Evolutionary conservation across 2,888 invertebrate species (phyloP).

Genomic region (Troides oblongomaculatus): DNA sequence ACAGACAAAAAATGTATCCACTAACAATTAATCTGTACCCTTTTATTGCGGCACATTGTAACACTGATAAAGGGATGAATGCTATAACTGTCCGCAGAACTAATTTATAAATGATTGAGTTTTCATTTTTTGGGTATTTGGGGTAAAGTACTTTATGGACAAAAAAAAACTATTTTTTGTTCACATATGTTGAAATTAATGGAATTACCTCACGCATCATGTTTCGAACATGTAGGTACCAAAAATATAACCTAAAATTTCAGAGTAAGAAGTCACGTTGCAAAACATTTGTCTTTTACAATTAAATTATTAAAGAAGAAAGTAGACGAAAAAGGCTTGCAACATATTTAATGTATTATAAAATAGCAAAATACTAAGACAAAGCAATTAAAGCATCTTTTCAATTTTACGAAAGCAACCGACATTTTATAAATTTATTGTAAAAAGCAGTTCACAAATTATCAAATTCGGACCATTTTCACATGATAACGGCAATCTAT

Average conservation of each 20-base stretch:
- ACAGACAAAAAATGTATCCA: constrained; percentile 50
- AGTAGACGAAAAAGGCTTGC: too few species aligned
- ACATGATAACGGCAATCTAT: constrained; percentile 78
- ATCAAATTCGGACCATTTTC: constrained; percentile 65
- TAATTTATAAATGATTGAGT: constrained; percentile 80
- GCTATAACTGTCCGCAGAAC: constrained; percentile 72
- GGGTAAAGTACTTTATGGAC: constrained; percentile 36
- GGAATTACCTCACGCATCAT: not conserved
- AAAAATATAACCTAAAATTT: not conserved
- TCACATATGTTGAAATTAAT: not conserved
- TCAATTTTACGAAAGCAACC: constrained; percentile 31
- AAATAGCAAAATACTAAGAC: not conserved
- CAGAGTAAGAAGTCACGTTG: not conserved
- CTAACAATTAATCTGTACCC: constrained; percentile 71
- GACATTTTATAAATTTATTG: constrained; percentile 38
- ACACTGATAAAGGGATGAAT: constrained; percentile 76
- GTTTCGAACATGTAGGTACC: not conserved
- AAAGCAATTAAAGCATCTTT: not conserved
- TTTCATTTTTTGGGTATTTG: constrained; percentile 63
- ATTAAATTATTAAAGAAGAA: too few species aligned
- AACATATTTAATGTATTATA: not conserved
- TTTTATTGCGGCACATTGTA: constrained; percentile 75
- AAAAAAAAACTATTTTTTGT: constrained; percentile 1
- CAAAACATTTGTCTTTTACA: too few species aligned
- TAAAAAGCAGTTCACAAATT: constrained; percentile 63